Conservation (phyloP, 2,888 invertebrate genomes). For the Ichneumoninae sp. region DNA sequence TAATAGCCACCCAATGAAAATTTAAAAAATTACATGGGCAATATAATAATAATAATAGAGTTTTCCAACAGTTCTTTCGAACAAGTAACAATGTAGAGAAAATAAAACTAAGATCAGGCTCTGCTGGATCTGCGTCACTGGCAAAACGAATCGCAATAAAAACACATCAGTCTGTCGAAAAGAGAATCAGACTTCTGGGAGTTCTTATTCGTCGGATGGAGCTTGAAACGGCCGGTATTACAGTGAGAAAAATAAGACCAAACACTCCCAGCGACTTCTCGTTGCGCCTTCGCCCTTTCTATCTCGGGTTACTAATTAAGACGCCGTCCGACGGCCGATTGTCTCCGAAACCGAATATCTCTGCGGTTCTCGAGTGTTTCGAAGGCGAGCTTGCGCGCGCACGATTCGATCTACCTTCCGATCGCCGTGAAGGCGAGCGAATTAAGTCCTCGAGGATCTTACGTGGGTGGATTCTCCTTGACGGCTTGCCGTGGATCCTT, state of each 20-base stretch:
- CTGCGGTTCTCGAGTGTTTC: constrained; percentile 68
- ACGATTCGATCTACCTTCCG: constrained; percentile 71
- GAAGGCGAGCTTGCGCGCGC: constrained; percentile 40
- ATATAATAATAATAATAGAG: not conserved
- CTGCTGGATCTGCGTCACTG: not conserved
- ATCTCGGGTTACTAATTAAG: constrained; percentile 81
- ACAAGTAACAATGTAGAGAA: not conserved
- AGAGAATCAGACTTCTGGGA: constrained; percentile 64
- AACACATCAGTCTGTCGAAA: constrained; percentile 59
- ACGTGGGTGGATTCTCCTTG: constrained; percentile 78
- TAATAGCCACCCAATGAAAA: not conserved
- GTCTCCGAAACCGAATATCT: constrained; percentile 80
- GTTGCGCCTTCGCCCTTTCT: constrained; percentile 28
- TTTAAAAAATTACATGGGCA: not conserved
- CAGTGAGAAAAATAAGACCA: constrained; percentile 57
- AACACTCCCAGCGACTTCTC: constrained; percentile 52
- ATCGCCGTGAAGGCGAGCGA: constrained; percentile 71
- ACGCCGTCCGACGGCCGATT: constrained; percentile 79
- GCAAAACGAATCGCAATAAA: constrained; percentile 39
- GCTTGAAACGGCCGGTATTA: not conserved
- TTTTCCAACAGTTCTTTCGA: not conserved
- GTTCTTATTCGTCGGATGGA: constrained; percentile 53
- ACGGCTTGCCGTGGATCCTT: constrained; percentile 61
- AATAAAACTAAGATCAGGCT: not conserved
- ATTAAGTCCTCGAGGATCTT: constrained; percentile 75